Evolutionary conservation across 2,113 vertebrate genomes (phyloP), one percentile per base, ranked within the genome.

Genomic region (Thunnus maccoyii): DNA sequence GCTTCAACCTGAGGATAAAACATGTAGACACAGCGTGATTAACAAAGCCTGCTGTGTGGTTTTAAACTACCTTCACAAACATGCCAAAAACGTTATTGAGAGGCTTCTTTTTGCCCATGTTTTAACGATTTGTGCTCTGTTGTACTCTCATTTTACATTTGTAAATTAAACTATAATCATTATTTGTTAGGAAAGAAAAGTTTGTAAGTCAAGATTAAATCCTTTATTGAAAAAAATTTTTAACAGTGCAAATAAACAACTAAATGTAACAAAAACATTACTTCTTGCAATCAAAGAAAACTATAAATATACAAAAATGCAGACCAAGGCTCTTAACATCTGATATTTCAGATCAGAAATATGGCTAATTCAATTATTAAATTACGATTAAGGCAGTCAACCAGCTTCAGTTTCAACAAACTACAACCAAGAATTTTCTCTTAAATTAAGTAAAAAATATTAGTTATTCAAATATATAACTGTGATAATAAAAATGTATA

Each of bases 301-400:
- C 57, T 57, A 86, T 76, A 88, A 87, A 84, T 81, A 89, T 85
- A 78, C 46, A 93, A 76, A 89, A 72, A 54, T 46, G 22, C 73
- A 67, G 64, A 36, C 62, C 27, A 76, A 69, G 65, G 72, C 67
- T 89, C 54, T 76, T 58, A 62, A 69, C 60, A 72, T 77, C 46
- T 72, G 72, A 61, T 52, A 71, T 65, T 64, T 78, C 30, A 72
- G 55, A 84, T 78, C 22, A 82, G n/a, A 82, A 82, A 86, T 66
- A 12, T 63, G 56, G 67, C 60, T 61, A 76, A 85, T 82, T 68
- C 52, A 86, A 50, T 79, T 82, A 73, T 77, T 75, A 80, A 79
- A 87, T 84, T 63, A 86, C 68, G 54, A 87, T 70, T 78, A 87
- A 86, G 86, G 90, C 89, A 87, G 88, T 89, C 79, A 84, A 90